A percentile compares a stretch with the other conserved stretches of the same genome.
These are phyloP conservation scores for Leptinotarsa texana DNA, from an alignment of 1,140 invertebrate genomes.

Conservation along the genomic window DNA sequence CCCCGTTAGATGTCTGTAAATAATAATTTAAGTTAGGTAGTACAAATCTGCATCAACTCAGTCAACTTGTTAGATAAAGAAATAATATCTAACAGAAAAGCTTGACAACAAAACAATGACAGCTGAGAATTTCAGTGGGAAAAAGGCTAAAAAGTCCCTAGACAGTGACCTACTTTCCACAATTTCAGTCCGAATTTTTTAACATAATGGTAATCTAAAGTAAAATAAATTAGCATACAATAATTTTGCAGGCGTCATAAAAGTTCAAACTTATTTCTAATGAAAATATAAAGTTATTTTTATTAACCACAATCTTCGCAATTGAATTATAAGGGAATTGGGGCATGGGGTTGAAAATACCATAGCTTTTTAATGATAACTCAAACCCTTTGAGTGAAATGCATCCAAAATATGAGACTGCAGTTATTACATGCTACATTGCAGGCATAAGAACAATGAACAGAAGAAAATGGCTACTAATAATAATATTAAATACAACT, in stretches of 20 bases:
- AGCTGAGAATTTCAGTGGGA: conserved; percentile 31
- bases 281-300: too few species aligned
- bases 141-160: conserved; percentile 35
- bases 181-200: conserved; percentile 17
- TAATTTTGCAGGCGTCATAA: too few species aligned
- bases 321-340: too few species aligned
- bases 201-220: neutral
- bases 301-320: too few species aligned
- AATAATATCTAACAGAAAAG: conserved; percentile 11
- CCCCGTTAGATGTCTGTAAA: conserved; percentile 23
- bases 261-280: too few species aligned
- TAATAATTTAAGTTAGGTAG: neutral
- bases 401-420: conserved; percentile 14
- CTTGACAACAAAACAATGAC: conserved; percentile 21
- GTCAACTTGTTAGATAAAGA: neutral
- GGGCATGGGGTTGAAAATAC: too few species aligned
- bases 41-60: neutral
- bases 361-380: too few species aligned
- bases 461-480: conserved; percentile 5
- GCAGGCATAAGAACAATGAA: conserved; percentile 20
- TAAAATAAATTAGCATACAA: neutral
- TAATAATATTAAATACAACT: conserved; percentile 16
- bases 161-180: conserved; percentile 36
- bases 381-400: neutral
- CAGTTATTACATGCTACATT: conserved; percentile 11